Base-by-base conservation (phyloP, 2,888 invertebrate genomes). In the Hoplodrina blanda region DNA sequence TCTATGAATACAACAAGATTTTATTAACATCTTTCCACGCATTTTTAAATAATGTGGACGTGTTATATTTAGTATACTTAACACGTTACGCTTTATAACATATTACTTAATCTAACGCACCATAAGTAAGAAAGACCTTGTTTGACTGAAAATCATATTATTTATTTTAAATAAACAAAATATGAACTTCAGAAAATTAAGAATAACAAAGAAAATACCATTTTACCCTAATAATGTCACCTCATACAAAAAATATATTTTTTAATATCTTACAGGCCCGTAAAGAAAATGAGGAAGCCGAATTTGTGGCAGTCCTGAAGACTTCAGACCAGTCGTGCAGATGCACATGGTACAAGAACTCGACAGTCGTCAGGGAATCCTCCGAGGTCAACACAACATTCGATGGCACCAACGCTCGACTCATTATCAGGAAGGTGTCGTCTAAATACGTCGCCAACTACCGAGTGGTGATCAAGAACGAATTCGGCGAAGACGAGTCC, bases 401-500 rank as follows among this genome's bases (percentile, higher is more conserved):
- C 88, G 98, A 99, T 90, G 98, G 98, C 30, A 97, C 97, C 62
- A 97, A 97, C 52, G 97, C 98, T 17, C 97, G 97, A 76, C 94
- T 99, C 13, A 97, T 97, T 74, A 98, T 99, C 81, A 97, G 97
- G 80, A 97, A 97, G 86, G 97, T 98, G 56, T 97, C 97, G 65
- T 97, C 97, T n/a, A 98, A 98, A 88, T 97, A 97, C 90, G 96
- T 97, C 6, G 98, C 98, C 54, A 97, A 97, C 62, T 99, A 99
- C 93, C 98, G 97, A 88, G 97, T 99, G 55, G 97, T 98, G 37
- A 98, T 99, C 65, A 97, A 97, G 88, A 99, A 99, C 91, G 98
- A 99, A 91, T 97, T 97, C 85, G 99, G 99, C 62, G 98, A 98
- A 90, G 99, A 98, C 85, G 98, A 98, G 89, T 98, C 98, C 2